Conservation (phyloP, 2,888 invertebrate genomes). For the Smittia sp. region DNA sequence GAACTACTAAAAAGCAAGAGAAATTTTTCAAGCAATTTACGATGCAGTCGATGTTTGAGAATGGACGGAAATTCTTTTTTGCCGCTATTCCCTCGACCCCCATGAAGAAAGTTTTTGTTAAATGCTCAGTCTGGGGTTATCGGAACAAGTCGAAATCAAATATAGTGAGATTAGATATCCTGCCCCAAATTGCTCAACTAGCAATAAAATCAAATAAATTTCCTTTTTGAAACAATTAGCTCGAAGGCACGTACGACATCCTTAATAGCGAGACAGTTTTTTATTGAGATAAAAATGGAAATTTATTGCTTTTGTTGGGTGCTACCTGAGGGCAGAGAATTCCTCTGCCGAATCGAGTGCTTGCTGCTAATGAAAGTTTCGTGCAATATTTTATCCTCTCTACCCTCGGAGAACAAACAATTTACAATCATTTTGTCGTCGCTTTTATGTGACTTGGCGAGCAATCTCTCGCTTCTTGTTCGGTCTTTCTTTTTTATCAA, state of each 20-base stretch:
- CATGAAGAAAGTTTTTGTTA: not conserved
- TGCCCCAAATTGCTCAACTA: conserved; percentile 22
- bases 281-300: conserved; percentile 41
- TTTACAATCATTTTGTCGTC: conserved; percentile 16
- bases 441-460: not conserved
- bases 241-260: conserved; percentile 36
- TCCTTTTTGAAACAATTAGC: conserved; percentile 37
- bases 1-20: not conserved
- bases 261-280: conserved; percentile 38
- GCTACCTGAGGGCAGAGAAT: not conserved
- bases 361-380: not conserved
- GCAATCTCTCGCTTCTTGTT: not conserved
- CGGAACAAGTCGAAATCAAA: not conserved
- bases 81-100: too few species aligned
- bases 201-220: conserved; percentile 41
- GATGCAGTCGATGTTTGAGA: not conserved
- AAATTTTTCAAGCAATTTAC: not conserved
- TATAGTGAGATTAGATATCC: not conserved
- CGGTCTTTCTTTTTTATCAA: not conserved
- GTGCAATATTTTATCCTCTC: not conserved
- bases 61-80: too few species aligned
- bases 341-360: not conserved
- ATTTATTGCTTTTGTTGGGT: conserved; percentile 26
- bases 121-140: not conserved
- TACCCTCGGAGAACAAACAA: not conserved